phyloP scores from a whole-genome alignment of 2,797 vertebrate genomes.

The Sitta carolinensis region DNA sequence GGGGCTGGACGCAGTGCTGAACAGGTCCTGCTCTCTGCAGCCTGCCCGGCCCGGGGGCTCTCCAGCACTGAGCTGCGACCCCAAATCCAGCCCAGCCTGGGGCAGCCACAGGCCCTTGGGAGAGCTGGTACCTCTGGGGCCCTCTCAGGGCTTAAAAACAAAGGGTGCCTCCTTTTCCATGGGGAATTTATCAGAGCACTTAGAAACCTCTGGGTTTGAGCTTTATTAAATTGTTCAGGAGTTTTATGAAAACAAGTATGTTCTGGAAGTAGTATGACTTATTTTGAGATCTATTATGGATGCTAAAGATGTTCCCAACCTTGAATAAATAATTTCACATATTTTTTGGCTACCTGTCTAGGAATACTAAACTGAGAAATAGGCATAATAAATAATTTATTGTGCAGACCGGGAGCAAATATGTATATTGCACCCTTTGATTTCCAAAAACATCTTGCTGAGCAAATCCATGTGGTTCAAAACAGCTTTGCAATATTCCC shows the following conservation, averaged over 20 bases:
- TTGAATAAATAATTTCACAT: constrained; percentile 50
- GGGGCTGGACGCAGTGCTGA: neutral
- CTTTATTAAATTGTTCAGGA: neutral
- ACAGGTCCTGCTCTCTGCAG: neutral
- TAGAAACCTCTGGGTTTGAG: neutral
- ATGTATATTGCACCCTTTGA: neutral
- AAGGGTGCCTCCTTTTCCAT: neutral
- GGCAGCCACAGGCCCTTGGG: neutral
- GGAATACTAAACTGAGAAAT: constrained; percentile 3
- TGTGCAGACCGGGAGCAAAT: constrained; percentile 31
- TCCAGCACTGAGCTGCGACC: too few relatives aligned
- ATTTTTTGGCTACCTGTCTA: constrained; percentile 41
- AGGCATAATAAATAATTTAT: constrained; percentile 58
- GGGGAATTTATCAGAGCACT: neutral
- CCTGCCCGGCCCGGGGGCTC: too few relatives aligned
- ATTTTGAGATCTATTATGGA: constrained; percentile 1
- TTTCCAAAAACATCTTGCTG: neutral
- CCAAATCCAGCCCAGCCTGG: too few relatives aligned
- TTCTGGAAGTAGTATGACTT: neutral
- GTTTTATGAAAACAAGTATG: neutral
- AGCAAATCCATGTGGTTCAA: neutral
- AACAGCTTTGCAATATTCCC: neutral
- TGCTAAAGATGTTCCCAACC: constrained; percentile 16
- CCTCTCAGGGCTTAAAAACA: neutral
- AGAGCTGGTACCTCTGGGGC: neutral